Percentiles rank a stretch among this genome's conserved stretches.
phyloP scores from a whole-genome alignment of 2,113 vertebrate genomes.

The Malaclemys terrapin region DNA sequence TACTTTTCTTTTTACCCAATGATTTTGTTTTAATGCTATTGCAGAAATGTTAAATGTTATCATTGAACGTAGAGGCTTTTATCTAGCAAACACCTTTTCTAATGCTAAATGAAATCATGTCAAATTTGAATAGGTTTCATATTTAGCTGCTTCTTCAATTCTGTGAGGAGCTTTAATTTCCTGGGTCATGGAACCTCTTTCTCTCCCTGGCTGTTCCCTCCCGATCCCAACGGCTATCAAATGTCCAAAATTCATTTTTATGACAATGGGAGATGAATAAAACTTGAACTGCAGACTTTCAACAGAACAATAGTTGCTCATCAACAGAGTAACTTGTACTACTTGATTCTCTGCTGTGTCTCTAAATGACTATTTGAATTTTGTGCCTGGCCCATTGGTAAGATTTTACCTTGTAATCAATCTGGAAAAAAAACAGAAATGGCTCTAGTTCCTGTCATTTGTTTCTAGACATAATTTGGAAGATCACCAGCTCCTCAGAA shows the following conservation, averaged over 20 bases:
- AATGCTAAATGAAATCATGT: not conserved
- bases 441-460: not conserved
- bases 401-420: not conserved
- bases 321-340: not conserved
- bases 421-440: not conserved
- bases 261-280: accelerated
- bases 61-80: not conserved
- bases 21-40: not conserved
- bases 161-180: not conserved
- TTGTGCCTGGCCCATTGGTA: accelerated
- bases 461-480: not conserved
- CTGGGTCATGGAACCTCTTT: not conserved
- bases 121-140: not conserved
- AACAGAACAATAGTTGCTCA: not conserved
- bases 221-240: accelerated
- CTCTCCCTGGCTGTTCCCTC: not conserved
- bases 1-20: not conserved
- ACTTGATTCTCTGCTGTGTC: no score
- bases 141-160: not conserved
- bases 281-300: not conserved
- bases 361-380: not conserved
- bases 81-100: not conserved
- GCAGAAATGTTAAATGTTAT: not conserved
- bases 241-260: not conserved
- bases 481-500: not conserved